These are phyloP conservation scores for Augochlorella aurata DNA, from an alignment of 2,888 invertebrate species.

Conservation along the genomic window DNA sequence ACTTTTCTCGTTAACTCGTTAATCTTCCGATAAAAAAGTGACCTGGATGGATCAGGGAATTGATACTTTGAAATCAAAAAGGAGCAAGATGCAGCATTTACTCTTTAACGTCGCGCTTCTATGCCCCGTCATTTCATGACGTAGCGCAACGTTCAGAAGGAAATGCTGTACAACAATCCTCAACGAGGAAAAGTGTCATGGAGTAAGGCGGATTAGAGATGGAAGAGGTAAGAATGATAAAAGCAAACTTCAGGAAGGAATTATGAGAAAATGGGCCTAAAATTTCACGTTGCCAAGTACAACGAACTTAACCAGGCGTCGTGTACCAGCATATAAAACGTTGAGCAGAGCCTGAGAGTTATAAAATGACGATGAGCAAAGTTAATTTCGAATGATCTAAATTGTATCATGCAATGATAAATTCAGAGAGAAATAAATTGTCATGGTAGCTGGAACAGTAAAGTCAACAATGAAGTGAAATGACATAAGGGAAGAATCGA, in stretches of 20 bases:
- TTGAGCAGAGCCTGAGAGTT: background rate
- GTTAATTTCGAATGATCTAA: background rate
- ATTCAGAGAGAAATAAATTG: background rate
- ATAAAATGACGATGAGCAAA: background rate
- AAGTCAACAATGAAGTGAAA: background rate
- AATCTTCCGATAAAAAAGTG: conserved; percentile 22
- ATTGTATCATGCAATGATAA: background rate
- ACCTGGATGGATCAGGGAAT: background rate
- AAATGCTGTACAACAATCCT: background rate
- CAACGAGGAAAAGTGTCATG: background rate
- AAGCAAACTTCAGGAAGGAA: background rate
- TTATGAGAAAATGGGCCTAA: background rate
- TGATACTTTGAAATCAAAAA: background rate
- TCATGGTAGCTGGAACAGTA: background rate
- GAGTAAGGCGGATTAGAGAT: background rate
- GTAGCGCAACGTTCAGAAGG: background rate
- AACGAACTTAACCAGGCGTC: background rate
- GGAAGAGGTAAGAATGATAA: background rate
- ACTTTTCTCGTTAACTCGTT: conserved; percentile 34
- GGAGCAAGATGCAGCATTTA: background rate
- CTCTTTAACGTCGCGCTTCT: background rate
- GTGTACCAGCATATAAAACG: background rate
- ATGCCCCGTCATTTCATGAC: background rate
- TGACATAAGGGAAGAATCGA: background rate
- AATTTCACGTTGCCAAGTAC: background rate